phyloP scores from a whole-genome alignment of 2,113 vertebrate genomes.

The Jaculus jaculus region DNA sequence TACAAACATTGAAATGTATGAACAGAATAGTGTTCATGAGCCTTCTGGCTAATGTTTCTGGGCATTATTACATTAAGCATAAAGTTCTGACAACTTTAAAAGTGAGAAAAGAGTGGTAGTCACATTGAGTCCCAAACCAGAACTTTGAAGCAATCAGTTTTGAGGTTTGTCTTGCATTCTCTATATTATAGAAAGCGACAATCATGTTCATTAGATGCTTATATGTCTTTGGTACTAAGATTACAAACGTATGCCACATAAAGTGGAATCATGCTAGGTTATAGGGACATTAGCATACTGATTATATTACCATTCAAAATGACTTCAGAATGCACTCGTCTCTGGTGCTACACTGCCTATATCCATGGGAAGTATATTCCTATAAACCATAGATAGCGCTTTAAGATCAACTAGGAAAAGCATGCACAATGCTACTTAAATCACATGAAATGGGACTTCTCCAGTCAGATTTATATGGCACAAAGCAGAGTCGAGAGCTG shows the following conservation, averaged over 20 bases:
- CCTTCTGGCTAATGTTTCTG: neutral
- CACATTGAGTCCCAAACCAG: neutral
- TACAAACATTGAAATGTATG: neutral
- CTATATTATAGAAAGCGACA: neutral
- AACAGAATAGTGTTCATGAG: neutral
- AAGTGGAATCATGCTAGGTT: neutral
- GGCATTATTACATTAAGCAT: neutral
- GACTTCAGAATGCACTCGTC: neutral
- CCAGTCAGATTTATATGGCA: conserved; percentile 25
- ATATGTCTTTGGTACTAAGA: conserved; percentile 6
- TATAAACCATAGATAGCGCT: conserved; percentile 45
- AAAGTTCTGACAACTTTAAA: neutral
- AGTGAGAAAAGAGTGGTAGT: neutral
- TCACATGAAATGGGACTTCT: conserved; percentile 66
- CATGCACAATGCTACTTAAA: conserved; percentile 55
- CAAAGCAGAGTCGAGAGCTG: conserved; percentile 47
- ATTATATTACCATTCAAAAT: conserved; percentile 36
- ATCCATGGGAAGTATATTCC: conserved; percentile 46
- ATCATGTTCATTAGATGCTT: neutral
- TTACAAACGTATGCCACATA: neutral
- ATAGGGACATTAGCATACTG: conserved; percentile 56
- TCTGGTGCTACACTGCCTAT: conserved; percentile 7
- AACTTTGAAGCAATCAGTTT: neutral
- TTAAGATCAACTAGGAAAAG: conserved; percentile 53
- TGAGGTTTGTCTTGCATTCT: neutral